These are phyloP conservation scores for Rapana venosa DNA, from an alignment of 2,888 invertebrate species.

Conservation along the genomic window DNA sequence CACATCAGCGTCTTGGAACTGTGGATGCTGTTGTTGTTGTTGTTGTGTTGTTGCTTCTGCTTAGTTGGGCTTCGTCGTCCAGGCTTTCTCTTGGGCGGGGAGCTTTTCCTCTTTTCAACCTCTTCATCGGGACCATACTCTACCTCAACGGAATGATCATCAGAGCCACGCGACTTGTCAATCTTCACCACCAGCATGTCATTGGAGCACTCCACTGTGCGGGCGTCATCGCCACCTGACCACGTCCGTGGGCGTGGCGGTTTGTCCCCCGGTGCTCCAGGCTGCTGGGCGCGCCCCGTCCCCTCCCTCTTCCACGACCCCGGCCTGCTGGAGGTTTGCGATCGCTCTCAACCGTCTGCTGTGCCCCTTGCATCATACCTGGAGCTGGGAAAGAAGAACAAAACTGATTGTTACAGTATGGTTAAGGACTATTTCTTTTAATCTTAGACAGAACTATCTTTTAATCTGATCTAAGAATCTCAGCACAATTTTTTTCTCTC, in stretches of 20 bases:
- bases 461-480: too few species aligned
- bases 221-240: constrained; percentile 69
- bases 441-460: too few species aligned
- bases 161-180: constrained; percentile 63
- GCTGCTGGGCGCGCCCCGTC: constrained; percentile 62
- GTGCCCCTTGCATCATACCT: not conserved
- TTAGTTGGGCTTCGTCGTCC: constrained; percentile 28
- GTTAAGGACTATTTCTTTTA: too few species aligned
- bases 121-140: constrained; percentile 28
- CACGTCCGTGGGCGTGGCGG: constrained; percentile 63
- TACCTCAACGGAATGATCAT: constrained; percentile 44
- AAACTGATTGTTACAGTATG: too few species aligned
- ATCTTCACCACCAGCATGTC: constrained; percentile 72
- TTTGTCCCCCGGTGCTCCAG: constrained; percentile 59
- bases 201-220: constrained; percentile 69
- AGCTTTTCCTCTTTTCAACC: not conserved
- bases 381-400: not conserved
- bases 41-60: constrained; percentile 12
- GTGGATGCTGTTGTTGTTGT: constrained; percentile 42
- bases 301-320: constrained; percentile 61
- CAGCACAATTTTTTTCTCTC: too few species aligned
- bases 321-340: constrained; percentile 49
- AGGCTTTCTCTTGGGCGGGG: constrained; percentile 24
- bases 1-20: constrained; percentile 55
- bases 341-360: constrained; percentile 34